A percentile compares a stretch with the other conserved stretches of the same genome.
Conservation (phyloP, 2,113 vertebrate species). For the Hippocampus abdominalis region DNA sequence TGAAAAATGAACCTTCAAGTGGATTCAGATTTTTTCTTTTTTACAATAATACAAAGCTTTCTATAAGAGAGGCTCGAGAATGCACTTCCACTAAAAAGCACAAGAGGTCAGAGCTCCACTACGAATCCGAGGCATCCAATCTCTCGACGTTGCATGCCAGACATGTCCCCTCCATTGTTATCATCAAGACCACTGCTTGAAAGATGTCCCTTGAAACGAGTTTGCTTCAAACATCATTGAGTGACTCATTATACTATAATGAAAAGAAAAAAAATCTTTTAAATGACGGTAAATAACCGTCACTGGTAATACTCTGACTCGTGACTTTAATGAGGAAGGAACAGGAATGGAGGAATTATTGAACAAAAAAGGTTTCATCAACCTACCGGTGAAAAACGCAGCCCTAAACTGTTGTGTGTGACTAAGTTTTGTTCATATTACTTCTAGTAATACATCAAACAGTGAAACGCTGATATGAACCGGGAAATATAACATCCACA, state of each 20-base stretch:
- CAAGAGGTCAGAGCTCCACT: slow-evolving; percentile 73
- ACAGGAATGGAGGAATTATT: background rate
- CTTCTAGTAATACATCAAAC: slow-evolving; percentile 2
- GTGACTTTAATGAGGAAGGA: slow-evolving; percentile 22
- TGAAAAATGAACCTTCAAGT: slow-evolving; percentile 23
- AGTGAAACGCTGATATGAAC: slow-evolving; percentile 10
- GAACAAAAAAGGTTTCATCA: background rate
- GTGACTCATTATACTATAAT: background rate
- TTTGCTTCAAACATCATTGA: slow-evolving; percentile 65
- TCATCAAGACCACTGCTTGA: slow-evolving; percentile 44
- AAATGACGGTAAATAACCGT: slow-evolving; percentile 41
- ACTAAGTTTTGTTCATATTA: background rate
- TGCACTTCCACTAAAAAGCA: slow-evolving; percentile 61
- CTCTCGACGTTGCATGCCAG: slow-evolving; percentile 25
- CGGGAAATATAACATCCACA: slow-evolving; percentile 14
- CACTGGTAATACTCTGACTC: slow-evolving; percentile 30
- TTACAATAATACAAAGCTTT: slow-evolving; percentile 27
- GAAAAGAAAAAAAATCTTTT: slow-evolving; percentile 27
- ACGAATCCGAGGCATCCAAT: slow-evolving; percentile 47
- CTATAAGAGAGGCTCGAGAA: slow-evolving; percentile 3
- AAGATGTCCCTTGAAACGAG: slow-evolving; percentile 64
- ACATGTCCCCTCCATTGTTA: slow-evolving; percentile 47
- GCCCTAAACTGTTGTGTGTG: background rate
- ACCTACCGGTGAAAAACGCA: background rate
- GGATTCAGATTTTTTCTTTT: slow-evolving; percentile 11